A percentile compares a stretch with the other conserved stretches of the same genome.
Evolutionary conservation across 2,113 vertebrate species (phyloP).

Genomic region (Propithecus coquereli): DNA sequence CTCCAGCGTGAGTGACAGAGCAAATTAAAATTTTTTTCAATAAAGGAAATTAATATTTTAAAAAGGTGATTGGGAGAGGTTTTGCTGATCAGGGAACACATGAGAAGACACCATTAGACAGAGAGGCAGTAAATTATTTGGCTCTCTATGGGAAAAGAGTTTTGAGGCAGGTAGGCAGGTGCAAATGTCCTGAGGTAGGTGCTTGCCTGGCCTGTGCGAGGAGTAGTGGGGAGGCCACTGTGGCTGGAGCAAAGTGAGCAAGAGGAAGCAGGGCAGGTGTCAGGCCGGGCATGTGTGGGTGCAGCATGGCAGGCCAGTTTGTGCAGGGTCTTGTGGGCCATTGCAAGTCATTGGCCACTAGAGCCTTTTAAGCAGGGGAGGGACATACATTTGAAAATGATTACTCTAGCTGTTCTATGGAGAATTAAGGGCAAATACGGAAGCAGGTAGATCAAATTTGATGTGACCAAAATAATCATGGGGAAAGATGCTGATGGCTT

Average conservation of each 20-base stretch:
- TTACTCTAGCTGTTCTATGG: not conserved
- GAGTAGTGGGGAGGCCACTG: not conserved
- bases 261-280: too few relatives aligned
- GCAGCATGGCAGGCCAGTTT: not conserved
- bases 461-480: not conserved
- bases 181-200: not conserved
- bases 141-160: too few relatives aligned
- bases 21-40: too few relatives aligned
- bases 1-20: too few relatives aligned
- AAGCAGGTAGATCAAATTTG: not conserved
- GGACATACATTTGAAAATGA: not conserved
- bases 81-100: not conserved
- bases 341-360: not conserved
- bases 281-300: fast-evolving
- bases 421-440: not conserved
- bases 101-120: not conserved
- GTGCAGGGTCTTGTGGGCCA: not conserved
- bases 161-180: not conserved
- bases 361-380: not conserved
- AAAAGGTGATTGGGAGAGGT: not conserved
- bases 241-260: not conserved
- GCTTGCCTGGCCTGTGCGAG: not conserved
- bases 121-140: not conserved
- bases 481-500: not conserved
- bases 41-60: not conserved